Evolutionary conservation across 2,888 invertebrate genomes (phyloP), one percentile per base, ranked within the genome.

Genomic region (Oligia strigilis): DNA sequence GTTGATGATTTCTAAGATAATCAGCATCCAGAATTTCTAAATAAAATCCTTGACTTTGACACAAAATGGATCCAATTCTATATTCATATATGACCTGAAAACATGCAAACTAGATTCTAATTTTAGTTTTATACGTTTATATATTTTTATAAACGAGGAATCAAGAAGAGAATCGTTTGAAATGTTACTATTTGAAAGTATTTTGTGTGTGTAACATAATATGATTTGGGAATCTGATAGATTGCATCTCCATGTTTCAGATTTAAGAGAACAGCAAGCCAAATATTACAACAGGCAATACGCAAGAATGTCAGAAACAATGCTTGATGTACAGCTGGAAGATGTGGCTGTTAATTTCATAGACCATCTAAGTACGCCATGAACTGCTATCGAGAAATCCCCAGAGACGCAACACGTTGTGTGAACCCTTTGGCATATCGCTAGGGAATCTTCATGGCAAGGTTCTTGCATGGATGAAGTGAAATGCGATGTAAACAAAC

Each of bases 11-110:
- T 81, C 72, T 72, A 60, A 69, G 52, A 76, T 76, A 60, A 77
- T 73, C 65, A 71, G 36, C 52, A 71, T 70, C 62, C 67, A 84
- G 55, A 75, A 71, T 73, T 81, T 75, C 49, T 11, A 49, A 77
- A 79, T 65, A 72, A 80, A 79, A 83, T 72, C 83, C 86, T 87
- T 87, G 86, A 86, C 84, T 86, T 87, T 87, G 84, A 75, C 80
- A 76, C 66, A 75, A 88, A 86, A 82, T 78, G 66, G 67, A 83
- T 69, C 19, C 17, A 70, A 65, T 84, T 84, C 77, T 86, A 87
- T 40, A 74, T 84, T 84, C 75, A 87, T 82, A 85, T 86, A 87
- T 82, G 79, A 84, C 78, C 87, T 78, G 67, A 87, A 84, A 81
- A 81, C 81, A 78, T 81, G 76, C 65, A 86, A 77, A 86, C 80